Base-by-base conservation (phyloP, 1,140 invertebrate species). In the Zaprionus tsacasi region DNA sequence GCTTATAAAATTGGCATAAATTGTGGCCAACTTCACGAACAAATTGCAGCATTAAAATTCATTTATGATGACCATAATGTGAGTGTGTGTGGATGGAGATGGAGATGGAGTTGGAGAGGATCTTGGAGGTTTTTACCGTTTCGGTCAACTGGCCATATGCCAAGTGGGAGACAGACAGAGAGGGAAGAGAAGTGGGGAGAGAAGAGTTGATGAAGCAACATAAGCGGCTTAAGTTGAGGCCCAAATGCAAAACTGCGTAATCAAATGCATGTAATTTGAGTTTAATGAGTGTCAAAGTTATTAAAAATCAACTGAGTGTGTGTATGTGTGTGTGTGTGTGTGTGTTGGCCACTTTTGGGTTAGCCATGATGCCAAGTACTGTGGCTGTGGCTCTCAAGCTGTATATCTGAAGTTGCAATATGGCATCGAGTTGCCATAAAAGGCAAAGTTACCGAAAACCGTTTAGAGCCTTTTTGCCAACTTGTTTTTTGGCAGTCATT, bases 271-370 rank as follows among this genome's bases (percentile, higher is more conserved):
- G 85, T 88, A 88, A 88, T 88, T 88, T 89, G 78, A 88, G 85
- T 88, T 88, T 88, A 88, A 88, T 88, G 85, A 88, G 85, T 88
- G 85, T 88, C 85, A 88, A 88, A 88, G 85, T 85, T 88, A 88
- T 88, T 88, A 88, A 88, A 88, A 88, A 88, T 88, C 85, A 88
- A 85, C 89, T 89, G 45, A 50, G 45, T 50, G 17, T 50, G 45
- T 48, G 45, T 21, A 4, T 12, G 10, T 11, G 45, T 25, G 45
- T 50, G 17, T 11, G 10, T 25, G 45, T 25, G 17, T 21, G 15
- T 50, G 40, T 45, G 83, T 72, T 81, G 70, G 21, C 71, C 66
- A 78, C 60, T 66, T 79, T 58, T 58, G 67, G 67, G 72, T 58
- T 70, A 63, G 68, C 67, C 68, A 75, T 30, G 27, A 30, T 30